Percentiles rank a stretch among this genome's conserved stretches.
Evolutionary conservation across 1,140 invertebrate genomes (phyloP).

Genomic region (Xylocopa sonorina): DNA sequence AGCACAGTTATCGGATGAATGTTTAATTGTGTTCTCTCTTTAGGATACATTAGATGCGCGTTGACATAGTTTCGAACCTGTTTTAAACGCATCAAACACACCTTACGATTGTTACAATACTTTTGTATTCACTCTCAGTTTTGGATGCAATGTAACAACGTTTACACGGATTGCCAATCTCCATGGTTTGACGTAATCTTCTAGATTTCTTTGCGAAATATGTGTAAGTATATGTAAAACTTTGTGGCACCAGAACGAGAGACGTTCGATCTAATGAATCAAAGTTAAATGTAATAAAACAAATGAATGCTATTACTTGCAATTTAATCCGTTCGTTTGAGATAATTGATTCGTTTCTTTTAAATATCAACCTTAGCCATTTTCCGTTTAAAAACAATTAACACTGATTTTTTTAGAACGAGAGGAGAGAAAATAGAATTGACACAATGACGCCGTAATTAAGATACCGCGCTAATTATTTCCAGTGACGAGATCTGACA

Average conservation of each 20-base stretch:
- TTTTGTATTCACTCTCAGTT: not conserved
- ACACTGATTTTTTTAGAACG: too few species aligned
- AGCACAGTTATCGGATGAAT: not conserved
- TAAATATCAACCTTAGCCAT: not conserved
- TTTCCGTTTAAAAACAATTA: too few species aligned
- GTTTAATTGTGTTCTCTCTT: not conserved
- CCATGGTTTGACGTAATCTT: not conserved
- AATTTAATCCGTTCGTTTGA: not conserved
- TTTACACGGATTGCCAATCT: not conserved
- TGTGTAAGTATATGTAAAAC: too few species aligned
- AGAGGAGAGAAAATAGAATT: too few species aligned
- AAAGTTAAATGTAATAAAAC: too few species aligned
- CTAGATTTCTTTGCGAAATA: too few species aligned
- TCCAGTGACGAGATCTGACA: constrained; percentile 24
- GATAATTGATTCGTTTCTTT: not conserved
- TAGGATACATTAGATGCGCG: not conserved
- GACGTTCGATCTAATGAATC: too few species aligned
- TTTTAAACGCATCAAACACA: not conserved
- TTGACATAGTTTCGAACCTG: not conserved
- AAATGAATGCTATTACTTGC: not conserved
- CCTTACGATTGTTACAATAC: not conserved
- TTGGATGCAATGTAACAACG: not conserved
- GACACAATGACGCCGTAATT: constrained; percentile 22
- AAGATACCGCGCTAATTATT: constrained; percentile 21
- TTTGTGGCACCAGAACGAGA: too few species aligned